phyloP scores from a whole-genome alignment of 2,113 vertebrate species.

The Sciurus niger region DNA sequence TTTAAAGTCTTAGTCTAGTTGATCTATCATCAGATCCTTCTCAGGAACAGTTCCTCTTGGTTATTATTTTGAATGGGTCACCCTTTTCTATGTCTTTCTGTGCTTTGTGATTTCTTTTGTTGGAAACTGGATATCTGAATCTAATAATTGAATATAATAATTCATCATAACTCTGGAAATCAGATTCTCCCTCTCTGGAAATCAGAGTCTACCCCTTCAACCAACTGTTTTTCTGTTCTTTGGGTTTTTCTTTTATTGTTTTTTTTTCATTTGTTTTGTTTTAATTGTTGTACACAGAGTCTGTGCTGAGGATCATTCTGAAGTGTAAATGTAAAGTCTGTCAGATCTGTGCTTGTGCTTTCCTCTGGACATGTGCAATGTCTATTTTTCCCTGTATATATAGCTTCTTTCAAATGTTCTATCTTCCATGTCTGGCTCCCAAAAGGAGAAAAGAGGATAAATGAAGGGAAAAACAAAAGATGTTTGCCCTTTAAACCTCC shows the following conservation, averaged over 20 bases:
- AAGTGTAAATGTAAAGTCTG: not conserved
- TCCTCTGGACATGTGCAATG: not conserved
- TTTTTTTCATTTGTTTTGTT: not conserved
- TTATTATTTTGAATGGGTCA: not conserved
- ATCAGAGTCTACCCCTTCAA: not conserved
- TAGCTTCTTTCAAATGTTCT: not conserved
- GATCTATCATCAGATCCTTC: not conserved
- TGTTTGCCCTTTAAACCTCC: not conserved
- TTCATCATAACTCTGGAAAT: not conserved
- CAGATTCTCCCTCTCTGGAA: not conserved
- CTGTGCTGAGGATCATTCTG: not conserved
- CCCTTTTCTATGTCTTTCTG: not conserved
- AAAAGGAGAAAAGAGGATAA: not conserved
- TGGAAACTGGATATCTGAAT: conserved; percentile 7
- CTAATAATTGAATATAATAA: conserved; percentile 2
- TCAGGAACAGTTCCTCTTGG: not conserved
- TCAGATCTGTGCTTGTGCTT: not conserved
- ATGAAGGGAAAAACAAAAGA: not conserved
- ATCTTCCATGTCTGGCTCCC: not conserved
- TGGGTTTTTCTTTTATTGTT: not conserved
- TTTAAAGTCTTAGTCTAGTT: conserved; percentile 24
- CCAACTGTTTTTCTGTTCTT: not conserved
- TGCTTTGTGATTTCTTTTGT: not conserved
- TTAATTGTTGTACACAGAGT: not conserved
- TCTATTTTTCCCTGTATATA: not conserved